phyloP scores from a whole-genome alignment of 2,113 vertebrate genomes.

The Sylvia atricapilla region DNA sequence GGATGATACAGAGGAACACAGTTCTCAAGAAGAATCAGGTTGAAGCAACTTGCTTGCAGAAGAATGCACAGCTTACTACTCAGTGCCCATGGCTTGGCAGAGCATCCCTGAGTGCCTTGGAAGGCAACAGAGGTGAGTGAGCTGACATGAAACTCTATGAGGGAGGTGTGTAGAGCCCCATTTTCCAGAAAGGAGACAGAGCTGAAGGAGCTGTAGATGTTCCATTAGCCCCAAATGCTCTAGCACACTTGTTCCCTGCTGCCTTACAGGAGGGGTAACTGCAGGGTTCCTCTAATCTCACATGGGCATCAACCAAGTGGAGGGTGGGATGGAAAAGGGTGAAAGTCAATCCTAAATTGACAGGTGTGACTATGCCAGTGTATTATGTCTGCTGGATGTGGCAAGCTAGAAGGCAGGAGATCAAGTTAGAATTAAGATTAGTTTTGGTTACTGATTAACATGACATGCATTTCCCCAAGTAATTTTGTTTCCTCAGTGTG shows the following conservation, averaged over 20 bases:
- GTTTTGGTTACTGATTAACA: background rate
- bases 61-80: background rate
- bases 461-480: background rate
- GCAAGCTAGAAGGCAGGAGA: background rate
- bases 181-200: background rate
- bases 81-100: background rate
- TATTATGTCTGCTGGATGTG: background rate
- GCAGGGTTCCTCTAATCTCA: rapidly evolving
- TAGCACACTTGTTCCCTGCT: background rate
- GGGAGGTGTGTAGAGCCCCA: background rate
- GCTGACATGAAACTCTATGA: background rate
- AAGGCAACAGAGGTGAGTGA: background rate
- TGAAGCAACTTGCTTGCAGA: background rate
- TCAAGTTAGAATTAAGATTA: background rate
- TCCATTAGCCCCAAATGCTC: background rate
- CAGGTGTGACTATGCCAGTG: background rate
- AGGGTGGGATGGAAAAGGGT: background rate
- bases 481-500: background rate
- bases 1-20: background rate
- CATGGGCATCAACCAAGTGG: background rate
- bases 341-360: background rate
- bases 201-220: background rate
- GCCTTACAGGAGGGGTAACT: background rate
- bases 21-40: background rate
- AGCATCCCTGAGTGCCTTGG: background rate